Evolutionary conservation across 2,888 invertebrate species (phyloP).

Genomic region (Caenorhabditis imperialis): DNA sequence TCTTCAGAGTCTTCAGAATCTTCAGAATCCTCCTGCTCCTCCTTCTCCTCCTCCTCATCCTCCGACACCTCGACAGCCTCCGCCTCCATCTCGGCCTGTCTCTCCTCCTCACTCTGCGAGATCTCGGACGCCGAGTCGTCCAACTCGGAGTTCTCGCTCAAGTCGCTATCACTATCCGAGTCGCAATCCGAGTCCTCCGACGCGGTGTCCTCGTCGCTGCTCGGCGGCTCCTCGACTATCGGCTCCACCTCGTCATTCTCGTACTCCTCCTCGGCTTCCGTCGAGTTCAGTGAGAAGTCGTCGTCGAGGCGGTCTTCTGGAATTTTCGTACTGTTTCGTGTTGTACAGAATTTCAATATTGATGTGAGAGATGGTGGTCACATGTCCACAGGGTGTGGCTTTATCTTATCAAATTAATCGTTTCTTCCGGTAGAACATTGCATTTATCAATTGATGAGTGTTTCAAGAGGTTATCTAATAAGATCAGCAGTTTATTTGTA

Average conservation of each 20-base stretch:
- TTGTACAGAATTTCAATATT: too few relatives aligned
- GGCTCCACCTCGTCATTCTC: conserved; percentile 22
- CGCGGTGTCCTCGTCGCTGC: conserved; percentile 34
- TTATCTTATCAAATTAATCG: too few relatives aligned
- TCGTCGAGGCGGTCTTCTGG: conserved; percentile 34
- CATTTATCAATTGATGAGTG: too few relatives aligned
- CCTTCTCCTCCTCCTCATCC: too few relatives aligned
- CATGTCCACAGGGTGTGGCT: too few relatives aligned
- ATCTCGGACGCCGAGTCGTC: not conserved
- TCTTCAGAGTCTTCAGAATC: not conserved
- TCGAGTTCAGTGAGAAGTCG: conserved; percentile 30
- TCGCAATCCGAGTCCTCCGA: conserved; percentile 22
- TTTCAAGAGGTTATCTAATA: too few relatives aligned
- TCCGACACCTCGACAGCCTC: too few relatives aligned
- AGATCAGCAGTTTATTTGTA: too few relatives aligned
- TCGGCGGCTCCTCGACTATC: conserved; percentile 33
- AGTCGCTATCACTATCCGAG: too few relatives aligned
- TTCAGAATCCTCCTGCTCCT: not conserved
- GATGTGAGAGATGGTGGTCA: too few relatives aligned
- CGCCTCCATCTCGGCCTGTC: too few relatives aligned
- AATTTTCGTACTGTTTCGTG: not conserved
- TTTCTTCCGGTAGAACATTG: too few relatives aligned
- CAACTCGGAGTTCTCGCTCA: conserved; percentile 10
- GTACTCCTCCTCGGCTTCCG: conserved; percentile 20
- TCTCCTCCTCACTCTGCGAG: not conserved